Evolutionary conservation across 2,888 invertebrate species (phyloP), one percentile per base, ranked within the genome.

Genomic region (Calameuta idolon): DNA sequence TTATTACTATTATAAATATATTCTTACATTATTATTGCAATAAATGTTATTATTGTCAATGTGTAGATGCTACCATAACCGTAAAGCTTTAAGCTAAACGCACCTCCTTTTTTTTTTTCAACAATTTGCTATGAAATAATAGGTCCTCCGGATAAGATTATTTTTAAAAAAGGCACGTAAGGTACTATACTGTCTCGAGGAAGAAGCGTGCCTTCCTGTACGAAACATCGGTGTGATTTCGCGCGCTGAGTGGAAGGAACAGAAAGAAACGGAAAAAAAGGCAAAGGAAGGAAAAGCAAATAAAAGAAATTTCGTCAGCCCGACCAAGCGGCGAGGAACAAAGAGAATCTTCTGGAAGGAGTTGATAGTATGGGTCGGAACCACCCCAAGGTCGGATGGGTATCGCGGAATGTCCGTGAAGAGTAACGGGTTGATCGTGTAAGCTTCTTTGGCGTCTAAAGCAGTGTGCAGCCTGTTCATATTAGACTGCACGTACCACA

Each of bases 1-100:
- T 81, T 78, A 85, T 81, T 78, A 85, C 79, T 81, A 83, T 83
- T 84, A 85, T 82, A 86, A 84, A 87, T 88, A 87, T 88, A 88
- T 89, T 88, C 88, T 88, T 88, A 85, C 86, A 87, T 87, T 87
- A 86, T 85, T 82, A 81, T 76, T 75, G 69, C 78, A 78, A 73
- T 86, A 85, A 86, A 87, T 85, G 85, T 86, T 87, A 83, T 84
- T 79, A 55, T 55, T 55, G 55, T 55, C 55, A 55, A 55, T 55
- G 23, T 23, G 55, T 23, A 55, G 55, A 23, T 23, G 23, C 23
- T 23, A 23, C 23, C 55, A 55, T 55, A 55, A 23, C 55, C 15
- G 15, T 23, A 55, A 55, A 55, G 9, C 55, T 55, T 23, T 55
- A 55, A 55, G 23, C 55, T 55, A 55, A 23, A 23, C 23, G 55